These are phyloP conservation scores for Bruchidius siliquastri DNA, from an alignment of 2,888 invertebrate genomes.

Conservation along the genomic window DNA sequence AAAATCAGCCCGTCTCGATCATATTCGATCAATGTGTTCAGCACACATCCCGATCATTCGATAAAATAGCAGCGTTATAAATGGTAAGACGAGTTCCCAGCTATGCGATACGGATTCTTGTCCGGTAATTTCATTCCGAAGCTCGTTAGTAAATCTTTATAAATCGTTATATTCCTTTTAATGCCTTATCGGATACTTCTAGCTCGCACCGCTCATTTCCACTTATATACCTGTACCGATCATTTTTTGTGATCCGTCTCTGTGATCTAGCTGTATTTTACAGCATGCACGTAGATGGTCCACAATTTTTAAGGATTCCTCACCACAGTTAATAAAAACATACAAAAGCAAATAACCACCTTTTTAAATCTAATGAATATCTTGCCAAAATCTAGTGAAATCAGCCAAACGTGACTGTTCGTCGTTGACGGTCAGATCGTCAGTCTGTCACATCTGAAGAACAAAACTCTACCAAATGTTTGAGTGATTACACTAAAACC, in stretches of 20 bases:
- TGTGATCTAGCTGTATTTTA: not conserved
- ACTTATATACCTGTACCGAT: not conserved
- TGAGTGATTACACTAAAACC: too few relatives aligned
- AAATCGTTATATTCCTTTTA: conserved; percentile 23
- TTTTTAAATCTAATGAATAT: too few relatives aligned
- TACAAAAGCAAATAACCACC: too few relatives aligned
- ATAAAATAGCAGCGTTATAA: conserved; percentile 18
- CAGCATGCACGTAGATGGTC: not conserved
- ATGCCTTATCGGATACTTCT: not conserved
- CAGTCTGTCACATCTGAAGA: too few relatives aligned
- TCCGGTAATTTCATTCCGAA: conserved; percentile 27
- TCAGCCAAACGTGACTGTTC: too few relatives aligned
- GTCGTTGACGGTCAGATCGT: too few relatives aligned
- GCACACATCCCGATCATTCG: not conserved
- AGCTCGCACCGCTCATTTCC: not conserved
- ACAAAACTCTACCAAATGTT: too few relatives aligned
- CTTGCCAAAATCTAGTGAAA: too few relatives aligned
- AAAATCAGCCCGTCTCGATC: not conserved
- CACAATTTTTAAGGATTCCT: not conserved
- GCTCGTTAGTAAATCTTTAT: conserved; percentile 28
- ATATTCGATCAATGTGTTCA: not conserved
- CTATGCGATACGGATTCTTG: conserved; percentile 29
- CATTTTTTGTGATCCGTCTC: not conserved
- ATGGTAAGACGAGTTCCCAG: conserved; percentile 28
- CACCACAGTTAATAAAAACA: not conserved